Evolutionary conservation across 2,797 vertebrate genomes (phyloP).

Genomic region (Pelobates cultripes): DNA sequence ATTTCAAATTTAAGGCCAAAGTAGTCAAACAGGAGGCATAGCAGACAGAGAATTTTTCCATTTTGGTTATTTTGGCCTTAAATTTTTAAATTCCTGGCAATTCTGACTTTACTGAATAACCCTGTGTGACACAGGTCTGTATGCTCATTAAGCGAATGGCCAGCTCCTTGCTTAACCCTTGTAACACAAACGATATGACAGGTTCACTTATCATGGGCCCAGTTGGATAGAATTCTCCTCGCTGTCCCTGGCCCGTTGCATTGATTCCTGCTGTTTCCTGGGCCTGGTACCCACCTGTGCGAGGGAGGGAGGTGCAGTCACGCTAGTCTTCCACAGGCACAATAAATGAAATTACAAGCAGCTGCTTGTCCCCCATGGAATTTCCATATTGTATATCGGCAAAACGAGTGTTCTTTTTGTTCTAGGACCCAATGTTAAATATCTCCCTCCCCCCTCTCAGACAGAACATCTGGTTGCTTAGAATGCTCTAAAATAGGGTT

Average conservation of each 20-base stretch:
- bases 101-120: too few species aligned
- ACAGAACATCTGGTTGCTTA: conserved; percentile 1
- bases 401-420: background rate
- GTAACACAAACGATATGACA: background rate
- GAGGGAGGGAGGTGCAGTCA: conserved; percentile 5
- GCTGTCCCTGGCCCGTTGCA: too few species aligned
- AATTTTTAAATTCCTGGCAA: too few species aligned
- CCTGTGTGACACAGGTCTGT: too few species aligned
- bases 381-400: background rate
- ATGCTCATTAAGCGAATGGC: too few species aligned
- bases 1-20: too few species aligned
- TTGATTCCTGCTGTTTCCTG: background rate
- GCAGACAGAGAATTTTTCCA: too few species aligned
- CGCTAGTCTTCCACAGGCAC: background rate
- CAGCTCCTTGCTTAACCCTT: too few species aligned
- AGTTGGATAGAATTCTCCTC: too few species aligned
- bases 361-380: conserved; percentile 5
- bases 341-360: conserved; percentile 32
- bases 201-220: background rate
- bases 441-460: background rate
- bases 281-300: conserved; percentile 15
- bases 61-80: too few species aligned
- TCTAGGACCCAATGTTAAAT: background rate
- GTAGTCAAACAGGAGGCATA: too few species aligned
- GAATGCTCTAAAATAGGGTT: background rate